A percentile compares a stretch with the other conserved stretches of the same genome.
These are phyloP conservation scores for Elephantulus edwardii DNA, from an alignment of 2,113 vertebrate species.

Conservation along the genomic window DNA sequence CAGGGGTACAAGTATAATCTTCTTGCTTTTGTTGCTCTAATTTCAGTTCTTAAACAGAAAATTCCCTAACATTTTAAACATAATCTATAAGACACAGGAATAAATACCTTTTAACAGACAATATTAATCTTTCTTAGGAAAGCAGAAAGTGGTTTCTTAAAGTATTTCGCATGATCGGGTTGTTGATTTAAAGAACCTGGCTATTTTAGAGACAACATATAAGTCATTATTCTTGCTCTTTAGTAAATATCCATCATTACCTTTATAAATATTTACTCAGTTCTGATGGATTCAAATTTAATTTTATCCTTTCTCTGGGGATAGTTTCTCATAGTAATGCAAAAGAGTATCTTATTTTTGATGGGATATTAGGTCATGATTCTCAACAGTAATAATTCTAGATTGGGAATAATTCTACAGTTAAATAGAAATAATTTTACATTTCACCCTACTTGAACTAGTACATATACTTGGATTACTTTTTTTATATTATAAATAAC, in stretches of 20 bases:
- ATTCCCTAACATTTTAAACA: not conserved
- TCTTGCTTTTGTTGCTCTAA: not conserved
- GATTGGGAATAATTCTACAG: not conserved
- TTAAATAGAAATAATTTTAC: not conserved
- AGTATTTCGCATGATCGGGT: not conserved
- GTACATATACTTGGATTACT: not conserved
- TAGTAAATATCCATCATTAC: not conserved
- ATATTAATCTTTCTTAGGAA: not conserved
- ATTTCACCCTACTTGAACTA: not conserved
- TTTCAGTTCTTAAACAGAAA: not conserved
- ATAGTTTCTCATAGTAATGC: not conserved
- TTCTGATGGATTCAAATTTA: not conserved
- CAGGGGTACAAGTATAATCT: not conserved
- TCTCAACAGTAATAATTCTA: not conserved
- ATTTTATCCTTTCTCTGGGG: not conserved
- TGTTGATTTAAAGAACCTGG: not conserved
- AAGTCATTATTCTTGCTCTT: conserved; percentile 3
- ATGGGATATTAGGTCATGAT: not conserved
- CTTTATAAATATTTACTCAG: not conserved
- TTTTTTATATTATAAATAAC: not conserved
- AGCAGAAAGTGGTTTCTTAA: not conserved
- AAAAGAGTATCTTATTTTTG: not conserved
- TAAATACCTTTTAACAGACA: not conserved
- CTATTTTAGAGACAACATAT: not conserved
- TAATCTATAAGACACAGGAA: not conserved